Evolutionary conservation across 2,888 invertebrate species (phyloP), one percentile per base, ranked within the genome.

Genomic region (Dendrolimus houi): DNA sequence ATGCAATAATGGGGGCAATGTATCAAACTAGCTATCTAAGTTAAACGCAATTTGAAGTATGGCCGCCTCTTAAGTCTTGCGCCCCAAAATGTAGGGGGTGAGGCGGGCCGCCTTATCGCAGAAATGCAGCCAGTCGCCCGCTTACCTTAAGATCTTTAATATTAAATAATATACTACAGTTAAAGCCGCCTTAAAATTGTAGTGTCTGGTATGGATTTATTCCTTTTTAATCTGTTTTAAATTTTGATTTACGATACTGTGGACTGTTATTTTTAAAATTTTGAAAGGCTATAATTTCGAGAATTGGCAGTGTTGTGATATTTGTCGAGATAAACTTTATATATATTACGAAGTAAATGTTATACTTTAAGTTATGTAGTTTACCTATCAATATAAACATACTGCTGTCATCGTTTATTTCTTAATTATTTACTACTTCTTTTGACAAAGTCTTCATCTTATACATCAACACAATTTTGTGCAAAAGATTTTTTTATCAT

Each of bases 81-180:
- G 75, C 81, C 85, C 85, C 79, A 72, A 78, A 85, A 87, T 80
- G 71, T 68, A 66, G 72, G 72, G 72, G 74, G 71, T 69, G 68
- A 68, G 72, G 58, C 59, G 74, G 79, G 75, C 64, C 69, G 80
- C 73, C 87, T 91, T 91, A 91, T 91, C 91, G 86, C 88, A 77
- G 78, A 84, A 87, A 79, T 89, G 91, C 91, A 91, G 91, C 85
- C 91, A 77, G 84, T 81, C 81, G 68, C 84, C 79, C 87, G 84
- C 79, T 87, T 86, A 90, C 89, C 90, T 90, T 88, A 86, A 87
- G 87, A 89, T 88, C 86, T 88, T 87, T 89, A 89, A 89, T 90
- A 90, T 88, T 88, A 87, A 89, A 88, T 86, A 88, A 87, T 84
- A 87, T 84, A 87, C 76, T 82, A 85, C 83, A 85, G 80, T 86